Base-by-base conservation (phyloP, 2,113 vertebrate species). In the Varanus komodoensis region DNA sequence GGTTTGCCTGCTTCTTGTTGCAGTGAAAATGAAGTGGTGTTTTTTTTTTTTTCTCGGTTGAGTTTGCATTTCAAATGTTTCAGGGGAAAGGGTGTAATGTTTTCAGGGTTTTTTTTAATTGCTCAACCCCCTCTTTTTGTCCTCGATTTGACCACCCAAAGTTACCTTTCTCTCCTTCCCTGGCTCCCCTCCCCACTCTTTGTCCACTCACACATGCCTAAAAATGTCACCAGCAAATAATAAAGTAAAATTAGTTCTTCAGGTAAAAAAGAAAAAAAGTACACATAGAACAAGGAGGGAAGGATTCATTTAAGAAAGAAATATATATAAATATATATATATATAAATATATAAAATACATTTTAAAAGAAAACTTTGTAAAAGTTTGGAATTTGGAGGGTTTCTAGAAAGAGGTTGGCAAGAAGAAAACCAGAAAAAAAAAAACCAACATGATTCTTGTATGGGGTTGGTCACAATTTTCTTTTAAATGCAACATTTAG, bases 291-390 rank as follows among this genome's bases (percentile, higher is more conserved):
- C n/a, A 84, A 64, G 74, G 82, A 74, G 82, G 67, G 86, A 84
- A 48, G 52, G 87, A 74, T 73, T 85, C 87, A 52, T 80, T 88
- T 84, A 88, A 88, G 75, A 88, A 75, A 84, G 48, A 91, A 79
- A 54, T 86, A 85, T 84, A 91, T 85, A 85, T 74, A 88, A 34
- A 91, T 71, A 91, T 80, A 88, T 85, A 23, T 87, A 90, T 74
- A 68, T 78, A 91, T 85, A 88, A 84, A 75, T 91, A 91, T 64
- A 44, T 44, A 44, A 88, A 85, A 88, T 88, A 85, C 82, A 50
- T 91, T 91, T 91, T 73, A 32, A 85, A 91, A 91, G 25, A 91
- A 89, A 81, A 64, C 82, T 88, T 91, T 91, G 87, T 91, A 88
- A 88, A 91, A 85, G 90, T 88, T 48, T 88, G 90, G 75, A 73